Evolutionary conservation across 2,113 vertebrate genomes (phyloP).

Genomic region (Cavia porcellus): DNA sequence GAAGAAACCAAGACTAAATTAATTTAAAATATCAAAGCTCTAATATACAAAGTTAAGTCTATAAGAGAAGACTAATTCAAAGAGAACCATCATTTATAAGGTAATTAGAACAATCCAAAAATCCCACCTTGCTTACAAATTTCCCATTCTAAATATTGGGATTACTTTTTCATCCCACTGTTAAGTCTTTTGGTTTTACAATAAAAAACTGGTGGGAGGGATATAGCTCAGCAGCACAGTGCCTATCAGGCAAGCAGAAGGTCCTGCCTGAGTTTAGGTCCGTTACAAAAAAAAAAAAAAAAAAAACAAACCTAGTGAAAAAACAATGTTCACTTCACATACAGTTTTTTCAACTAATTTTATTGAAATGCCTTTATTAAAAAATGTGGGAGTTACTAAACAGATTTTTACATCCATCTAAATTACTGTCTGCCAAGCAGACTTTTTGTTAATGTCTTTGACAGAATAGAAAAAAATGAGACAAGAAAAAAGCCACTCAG

Average conservation of each 20-base stretch:
- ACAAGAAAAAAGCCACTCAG: conserved; percentile 46
- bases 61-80: conserved; percentile 18
- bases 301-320: neutral
- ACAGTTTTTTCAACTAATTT: conserved; percentile 46
- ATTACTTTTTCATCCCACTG: neutral
- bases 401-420: conserved; percentile 9
- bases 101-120: neutral
- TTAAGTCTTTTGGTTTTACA: conserved; percentile 38
- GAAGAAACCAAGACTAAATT: conserved; percentile 12
- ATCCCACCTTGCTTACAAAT: conserved; percentile 22
- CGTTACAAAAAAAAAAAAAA: too few species aligned
- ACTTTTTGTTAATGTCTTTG: neutral
- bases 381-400: neutral
- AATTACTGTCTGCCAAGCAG: conserved; percentile 36
- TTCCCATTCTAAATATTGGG: neutral
- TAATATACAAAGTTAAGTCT: conserved; percentile 1
- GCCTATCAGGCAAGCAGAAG: too few species aligned
- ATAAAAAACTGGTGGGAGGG: neutral
- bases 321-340: neutral
- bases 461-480: conserved; percentile 4
- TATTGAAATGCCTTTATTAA: neutral
- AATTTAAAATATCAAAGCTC: neutral
- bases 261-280: too few species aligned
- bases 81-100: neutral
- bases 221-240: too few species aligned